phyloP scores from a whole-genome alignment of 2,888 invertebrate genomes.

The Baccha elongata region DNA sequence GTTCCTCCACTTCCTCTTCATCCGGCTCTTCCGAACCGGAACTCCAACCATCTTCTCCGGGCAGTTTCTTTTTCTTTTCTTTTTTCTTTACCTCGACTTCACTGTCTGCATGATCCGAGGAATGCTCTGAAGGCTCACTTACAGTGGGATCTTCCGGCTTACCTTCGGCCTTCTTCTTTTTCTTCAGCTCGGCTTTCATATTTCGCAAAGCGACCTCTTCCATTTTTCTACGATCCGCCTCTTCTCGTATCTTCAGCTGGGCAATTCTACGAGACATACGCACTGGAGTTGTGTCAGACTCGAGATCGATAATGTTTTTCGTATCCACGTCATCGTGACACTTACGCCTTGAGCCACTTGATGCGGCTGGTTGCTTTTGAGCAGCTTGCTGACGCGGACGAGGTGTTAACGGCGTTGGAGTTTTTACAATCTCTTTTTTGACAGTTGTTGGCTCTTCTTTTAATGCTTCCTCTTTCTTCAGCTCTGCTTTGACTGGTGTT shows the following conservation, averaged over 20 bases:
- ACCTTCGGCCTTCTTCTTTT: conserved; percentile 82
- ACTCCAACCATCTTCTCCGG: conserved; percentile 81
- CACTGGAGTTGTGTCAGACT: conserved; percentile 83
- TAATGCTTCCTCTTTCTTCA: conserved; percentile 32
- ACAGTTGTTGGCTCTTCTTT: conserved; percentile 6
- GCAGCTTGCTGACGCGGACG: conserved; percentile 59
- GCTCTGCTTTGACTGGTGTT: conserved; percentile 18
- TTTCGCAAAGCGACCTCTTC: conserved; percentile 89
- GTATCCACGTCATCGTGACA: conserved; percentile 79
- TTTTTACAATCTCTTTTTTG: neutral
- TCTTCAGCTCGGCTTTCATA: conserved; percentile 86
- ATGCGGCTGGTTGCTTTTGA: conserved; percentile 59
- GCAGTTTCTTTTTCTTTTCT: conserved; percentile 80
- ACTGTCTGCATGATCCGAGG: conserved; percentile 77
- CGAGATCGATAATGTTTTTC: conserved; percentile 80
- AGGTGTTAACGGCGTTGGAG: neutral
- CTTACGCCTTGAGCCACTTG: conserved; percentile 75
- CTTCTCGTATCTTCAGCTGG: conserved; percentile 93
- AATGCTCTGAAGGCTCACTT: conserved; percentile 78
- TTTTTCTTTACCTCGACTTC: conserved; percentile 80
- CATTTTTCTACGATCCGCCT: conserved; percentile 89
- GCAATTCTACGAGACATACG: conserved; percentile 93
- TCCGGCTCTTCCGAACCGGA: conserved; percentile 82
- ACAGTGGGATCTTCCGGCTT: conserved; percentile 79
- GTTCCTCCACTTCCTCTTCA: conserved; percentile 83